Evolutionary conservation across 2,113 vertebrate species (phyloP).

Genomic region (Lanius collurio): DNA sequence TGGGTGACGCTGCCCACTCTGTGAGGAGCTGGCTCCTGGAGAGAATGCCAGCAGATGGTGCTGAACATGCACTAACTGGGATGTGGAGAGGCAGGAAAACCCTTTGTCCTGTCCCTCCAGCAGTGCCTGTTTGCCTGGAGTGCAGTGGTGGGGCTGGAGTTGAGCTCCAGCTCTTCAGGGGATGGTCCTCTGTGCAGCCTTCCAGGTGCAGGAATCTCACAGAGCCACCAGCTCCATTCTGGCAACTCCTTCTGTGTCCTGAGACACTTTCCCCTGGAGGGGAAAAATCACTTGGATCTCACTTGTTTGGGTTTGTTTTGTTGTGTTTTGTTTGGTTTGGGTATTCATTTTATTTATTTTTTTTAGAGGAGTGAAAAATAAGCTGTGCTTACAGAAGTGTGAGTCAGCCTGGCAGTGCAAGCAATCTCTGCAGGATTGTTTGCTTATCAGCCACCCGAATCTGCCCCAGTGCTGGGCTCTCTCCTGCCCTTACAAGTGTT

Average conservation of each 20-base stretch:
- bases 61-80: neutral
- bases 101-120: neutral
- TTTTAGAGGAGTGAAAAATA: neutral
- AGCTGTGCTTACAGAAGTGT: neutral
- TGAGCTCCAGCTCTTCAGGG: neutral
- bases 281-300: neutral
- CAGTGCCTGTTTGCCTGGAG: neutral
- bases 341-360: neutral
- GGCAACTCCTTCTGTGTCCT: neutral
- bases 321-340: neutral
- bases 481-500: neutral
- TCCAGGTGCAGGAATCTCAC: neutral
- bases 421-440: neutral
- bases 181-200: rapidly evolving
- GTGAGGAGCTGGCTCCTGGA: neutral
- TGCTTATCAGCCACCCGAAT: neutral
- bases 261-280: neutral
- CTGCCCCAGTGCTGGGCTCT: neutral
- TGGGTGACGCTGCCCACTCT: neutral
- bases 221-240: neutral
- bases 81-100: neutral
- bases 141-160: rapidly evolving
- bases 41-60: slow-evolving; percentile 38
- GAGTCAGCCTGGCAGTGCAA: neutral
- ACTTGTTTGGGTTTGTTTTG: neutral